Evolutionary conservation across 2,888 invertebrate species (phyloP), one percentile per base, ranked within the genome.

Genomic region (Lysandra coridon): DNA sequence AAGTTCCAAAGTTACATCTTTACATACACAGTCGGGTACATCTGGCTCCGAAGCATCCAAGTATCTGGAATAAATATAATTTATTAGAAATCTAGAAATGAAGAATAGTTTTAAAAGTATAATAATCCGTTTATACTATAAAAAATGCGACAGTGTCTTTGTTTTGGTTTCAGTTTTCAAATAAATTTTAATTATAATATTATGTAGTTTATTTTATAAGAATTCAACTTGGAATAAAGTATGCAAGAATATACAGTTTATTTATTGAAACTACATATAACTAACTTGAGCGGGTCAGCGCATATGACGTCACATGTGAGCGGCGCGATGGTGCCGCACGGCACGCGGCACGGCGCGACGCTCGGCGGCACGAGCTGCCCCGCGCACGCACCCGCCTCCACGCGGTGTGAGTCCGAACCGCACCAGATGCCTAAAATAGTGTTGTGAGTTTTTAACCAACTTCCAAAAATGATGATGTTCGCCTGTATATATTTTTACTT

Each of bases 361-460:
- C 87, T 87, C 23, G 88, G 91, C 2, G 93, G 94, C 62, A 93
- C 89, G n/a, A 89, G 86, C 81, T 90, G 90, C 0, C 93, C 93
- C 1, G 92, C 91, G 82, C 94, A 94, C 2, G 91, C 88, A 33
- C 93, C 93, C 0, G 92, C 90, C 73, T 94, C 93, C 75, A 93
- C 90, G 30, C 93, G 90, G 82, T 92, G 91, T 0, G 91, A 89
- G 60, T 91, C 91, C 0, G 92, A 89, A 0, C 93, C 93, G 73
- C 94, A 94, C 93, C 94, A 93, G 53, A 93, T 87, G 78, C 92
- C 94, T 94, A 80, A 53, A 23, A 64, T 23, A 12, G 10, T 12
- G 30, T 7, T 64, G 30, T 12, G 57, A 57, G 57, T 57, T 57
- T 17, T 14, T 17, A 57, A 14, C 53, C 12, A 57, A 17, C 53